Evolutionary conservation across 2,113 vertebrate genomes (phyloP).

Genomic region (Typhlomys cinereus): DNA sequence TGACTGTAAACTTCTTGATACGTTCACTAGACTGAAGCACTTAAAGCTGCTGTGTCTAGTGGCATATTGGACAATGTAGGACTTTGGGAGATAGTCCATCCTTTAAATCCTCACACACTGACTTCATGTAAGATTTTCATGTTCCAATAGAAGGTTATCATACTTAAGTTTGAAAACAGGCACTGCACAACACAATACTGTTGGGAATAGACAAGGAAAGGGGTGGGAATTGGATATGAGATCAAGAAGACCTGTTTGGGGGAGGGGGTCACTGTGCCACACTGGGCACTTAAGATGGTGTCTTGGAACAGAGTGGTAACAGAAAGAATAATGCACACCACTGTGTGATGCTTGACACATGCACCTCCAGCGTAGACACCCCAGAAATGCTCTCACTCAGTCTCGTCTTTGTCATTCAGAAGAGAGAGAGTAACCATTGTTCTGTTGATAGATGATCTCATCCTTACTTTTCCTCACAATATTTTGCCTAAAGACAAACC

Average conservation of each 20-base stretch:
- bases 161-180: neutral
- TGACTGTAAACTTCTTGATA: too few species aligned
- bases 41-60: too few species aligned
- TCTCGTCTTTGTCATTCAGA: neutral
- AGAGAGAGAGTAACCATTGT: neutral
- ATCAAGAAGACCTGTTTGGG: neutral
- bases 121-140: neutral
- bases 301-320: neutral
- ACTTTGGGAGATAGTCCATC: neutral
- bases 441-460: neutral
- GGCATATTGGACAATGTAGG: neutral
- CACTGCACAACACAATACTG: neutral
- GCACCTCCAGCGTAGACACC: neutral
- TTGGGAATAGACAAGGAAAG: too few species aligned
- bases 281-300: neutral
- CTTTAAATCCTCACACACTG: too few species aligned
- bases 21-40: too few species aligned
- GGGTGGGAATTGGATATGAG: neutral
- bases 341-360: neutral
- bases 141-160: neutral
- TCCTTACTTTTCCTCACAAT: neutral
- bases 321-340: neutral
- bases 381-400: neutral
- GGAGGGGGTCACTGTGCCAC: too few species aligned
- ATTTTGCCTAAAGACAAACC: neutral